These are phyloP conservation scores for Chrosomus eos DNA, from an alignment of 2,797 vertebrate genomes.

Conservation along the genomic window DNA sequence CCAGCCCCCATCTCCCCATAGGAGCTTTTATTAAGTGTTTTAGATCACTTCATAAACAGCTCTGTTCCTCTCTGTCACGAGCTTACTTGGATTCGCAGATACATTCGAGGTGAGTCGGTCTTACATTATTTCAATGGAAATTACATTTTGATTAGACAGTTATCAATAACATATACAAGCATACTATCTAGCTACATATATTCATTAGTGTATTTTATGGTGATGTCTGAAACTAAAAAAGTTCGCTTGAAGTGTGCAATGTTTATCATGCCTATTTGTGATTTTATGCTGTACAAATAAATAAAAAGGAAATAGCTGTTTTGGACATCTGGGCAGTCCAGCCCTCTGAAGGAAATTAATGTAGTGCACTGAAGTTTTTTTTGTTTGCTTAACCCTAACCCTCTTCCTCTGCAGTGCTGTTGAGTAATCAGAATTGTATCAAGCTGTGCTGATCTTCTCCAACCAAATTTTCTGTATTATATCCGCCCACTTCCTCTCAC, in stretches of 20 bases:
- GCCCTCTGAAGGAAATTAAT: background rate
- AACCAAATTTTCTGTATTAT: background rate
- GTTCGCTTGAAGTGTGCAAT: background rate
- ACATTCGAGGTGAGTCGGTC: constrained; percentile 24
- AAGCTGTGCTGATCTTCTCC: constrained; percentile 35
- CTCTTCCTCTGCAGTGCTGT: constrained; percentile 2
- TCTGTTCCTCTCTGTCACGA: background rate
- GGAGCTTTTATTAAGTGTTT: background rate
- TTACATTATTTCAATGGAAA: background rate
- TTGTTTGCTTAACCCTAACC: background rate
- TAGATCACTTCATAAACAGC: constrained; percentile 18
- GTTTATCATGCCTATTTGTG: background rate
- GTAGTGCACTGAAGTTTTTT: background rate
- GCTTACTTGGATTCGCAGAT: background rate
- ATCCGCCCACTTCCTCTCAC: constrained; percentile 41
- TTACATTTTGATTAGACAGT: background rate
- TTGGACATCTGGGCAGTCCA: constrained; percentile 5
- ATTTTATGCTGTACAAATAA: background rate
- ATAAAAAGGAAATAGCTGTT: background rate
- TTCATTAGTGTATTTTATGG: background rate
- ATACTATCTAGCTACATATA: background rate
- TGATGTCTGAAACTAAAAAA: background rate
- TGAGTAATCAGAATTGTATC: constrained; percentile 28
- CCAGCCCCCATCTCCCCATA: constrained; percentile 4
- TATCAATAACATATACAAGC: background rate